Conservation (phyloP, 2,797 vertebrate genomes). For the Pipistrellus kuhlii region DNA sequence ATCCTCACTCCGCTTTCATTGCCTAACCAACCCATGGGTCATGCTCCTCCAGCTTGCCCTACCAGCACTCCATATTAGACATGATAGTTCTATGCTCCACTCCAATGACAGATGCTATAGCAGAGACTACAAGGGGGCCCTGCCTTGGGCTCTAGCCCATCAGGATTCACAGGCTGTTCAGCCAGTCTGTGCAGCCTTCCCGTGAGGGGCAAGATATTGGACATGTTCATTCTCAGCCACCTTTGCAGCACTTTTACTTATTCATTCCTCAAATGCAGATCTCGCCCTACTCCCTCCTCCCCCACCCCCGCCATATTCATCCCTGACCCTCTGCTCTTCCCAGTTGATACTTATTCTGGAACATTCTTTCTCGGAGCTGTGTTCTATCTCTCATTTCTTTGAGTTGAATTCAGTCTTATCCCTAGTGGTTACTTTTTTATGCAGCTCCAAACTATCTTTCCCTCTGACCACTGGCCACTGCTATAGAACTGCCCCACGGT, state of each 20-base stretch:
- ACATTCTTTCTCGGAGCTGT: background rate
- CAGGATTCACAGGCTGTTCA: background rate
- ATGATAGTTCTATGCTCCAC: fast-evolving
- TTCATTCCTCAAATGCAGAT: background rate
- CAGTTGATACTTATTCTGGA: background rate
- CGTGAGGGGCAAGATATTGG: background rate
- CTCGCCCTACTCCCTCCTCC: fast-evolving
- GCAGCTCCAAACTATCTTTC: background rate
- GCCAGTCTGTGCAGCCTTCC: background rate
- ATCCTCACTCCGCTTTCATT: background rate
- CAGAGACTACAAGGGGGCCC: background rate
- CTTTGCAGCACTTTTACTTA: background rate
- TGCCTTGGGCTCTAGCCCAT: background rate
- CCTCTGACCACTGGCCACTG: background rate
- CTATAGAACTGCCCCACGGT: fast-evolving
- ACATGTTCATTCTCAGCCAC: background rate
- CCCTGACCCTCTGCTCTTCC: background rate
- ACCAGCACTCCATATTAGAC: too few species aligned
- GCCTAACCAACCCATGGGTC: background rate
- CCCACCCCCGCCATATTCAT: fast-evolving
- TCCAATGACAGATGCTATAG: background rate
- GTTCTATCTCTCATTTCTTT: background rate
- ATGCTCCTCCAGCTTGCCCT: too few species aligned
- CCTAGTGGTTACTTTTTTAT: background rate
- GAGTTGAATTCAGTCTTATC: background rate